These are phyloP conservation scores for Aurelia aurita complex sp. Pacific DNA, from an alignment of 30 jellyfish, hydroid and myxozoan genomes.

Conservation along the genomic window DNA sequence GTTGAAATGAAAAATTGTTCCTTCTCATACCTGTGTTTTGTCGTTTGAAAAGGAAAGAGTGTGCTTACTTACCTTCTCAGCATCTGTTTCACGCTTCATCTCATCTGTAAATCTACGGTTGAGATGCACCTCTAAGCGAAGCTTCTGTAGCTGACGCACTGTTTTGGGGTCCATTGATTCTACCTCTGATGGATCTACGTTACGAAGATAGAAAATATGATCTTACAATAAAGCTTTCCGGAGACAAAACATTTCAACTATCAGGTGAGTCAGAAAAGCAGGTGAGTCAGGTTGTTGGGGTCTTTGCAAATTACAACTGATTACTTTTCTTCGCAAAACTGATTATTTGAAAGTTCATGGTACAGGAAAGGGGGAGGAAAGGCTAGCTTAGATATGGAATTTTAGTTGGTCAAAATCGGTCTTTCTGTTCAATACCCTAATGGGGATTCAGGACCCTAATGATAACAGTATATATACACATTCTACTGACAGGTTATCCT, in stretches of 20 bases:
- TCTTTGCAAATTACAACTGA: no score
- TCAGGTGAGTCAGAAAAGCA: no score
- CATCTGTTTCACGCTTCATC: slow-evolving; percentile 50
- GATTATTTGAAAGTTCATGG: no score
- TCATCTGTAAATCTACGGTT: slow-evolving; percentile 64
- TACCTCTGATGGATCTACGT: slow-evolving; percentile 82
- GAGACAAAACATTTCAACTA: neutral
- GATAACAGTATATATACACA: no score
- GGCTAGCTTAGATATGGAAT: no score
- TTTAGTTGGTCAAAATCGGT: no score
- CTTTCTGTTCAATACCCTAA: no score
- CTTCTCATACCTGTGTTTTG: neutral
- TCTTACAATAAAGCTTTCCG: neutral
- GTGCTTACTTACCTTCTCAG: slow-evolving; percentile 43
- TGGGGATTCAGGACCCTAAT: no score
- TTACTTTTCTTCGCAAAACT: no score
- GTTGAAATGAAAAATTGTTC: neutral
- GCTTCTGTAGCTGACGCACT: slow-evolving; percentile 73
- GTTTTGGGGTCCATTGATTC: slow-evolving; percentile 68
- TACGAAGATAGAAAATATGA: neutral
- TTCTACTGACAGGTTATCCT: no score
- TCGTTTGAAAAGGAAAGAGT: neutral
- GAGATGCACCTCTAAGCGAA: slow-evolving; percentile 53
- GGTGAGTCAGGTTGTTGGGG: no score
- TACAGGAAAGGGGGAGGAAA: no score